phyloP scores from a whole-genome alignment of 2,888 invertebrate species.

The Clusia tigrina region DNA sequence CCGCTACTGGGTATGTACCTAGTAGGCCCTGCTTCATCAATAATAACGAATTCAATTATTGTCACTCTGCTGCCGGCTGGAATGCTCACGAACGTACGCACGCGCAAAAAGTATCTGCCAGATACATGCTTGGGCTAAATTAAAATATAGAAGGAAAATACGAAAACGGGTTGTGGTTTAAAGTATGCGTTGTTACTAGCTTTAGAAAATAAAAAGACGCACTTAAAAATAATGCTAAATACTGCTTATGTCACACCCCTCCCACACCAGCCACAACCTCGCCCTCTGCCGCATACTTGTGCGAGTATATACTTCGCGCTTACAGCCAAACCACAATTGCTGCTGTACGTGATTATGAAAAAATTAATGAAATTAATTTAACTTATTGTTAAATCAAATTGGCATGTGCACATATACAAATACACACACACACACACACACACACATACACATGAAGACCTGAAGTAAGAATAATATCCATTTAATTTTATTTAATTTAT shows the following conservation, averaged over 20 bases:
- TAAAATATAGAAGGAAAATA: not conserved
- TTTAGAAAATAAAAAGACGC: not conserved
- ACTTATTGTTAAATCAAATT: conserved; percentile 15
- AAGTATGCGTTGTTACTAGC: not conserved
- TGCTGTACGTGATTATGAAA: conserved; percentile 6
- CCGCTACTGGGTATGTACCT: too few relatives aligned
- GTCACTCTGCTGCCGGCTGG: conserved; percentile 47
- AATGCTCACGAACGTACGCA: not conserved
- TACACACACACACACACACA: conserved; percentile 9
- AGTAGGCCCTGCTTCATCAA: not conserved
- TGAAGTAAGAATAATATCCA: not conserved
- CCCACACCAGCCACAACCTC: not conserved
- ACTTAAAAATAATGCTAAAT: not conserved
- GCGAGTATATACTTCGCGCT: not conserved
- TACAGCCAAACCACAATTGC: not conserved
- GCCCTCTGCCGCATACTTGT: not conserved
- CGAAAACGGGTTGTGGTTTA: not conserved
- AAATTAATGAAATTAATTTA: conserved; percentile 7
- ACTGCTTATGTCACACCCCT: not conserved
- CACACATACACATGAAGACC: conserved; percentile 11
- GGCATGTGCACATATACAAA: conserved; percentile 9
- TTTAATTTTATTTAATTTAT: not conserved
- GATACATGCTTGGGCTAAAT: not conserved
- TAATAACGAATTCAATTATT: conserved; percentile 56
- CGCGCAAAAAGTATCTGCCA: not conserved